Percentiles rank a stretch among this genome's conserved stretches.
Evolutionary conservation across 2,113 vertebrate genomes (phyloP).

Genomic region (Myotis lucifugus): DNA sequence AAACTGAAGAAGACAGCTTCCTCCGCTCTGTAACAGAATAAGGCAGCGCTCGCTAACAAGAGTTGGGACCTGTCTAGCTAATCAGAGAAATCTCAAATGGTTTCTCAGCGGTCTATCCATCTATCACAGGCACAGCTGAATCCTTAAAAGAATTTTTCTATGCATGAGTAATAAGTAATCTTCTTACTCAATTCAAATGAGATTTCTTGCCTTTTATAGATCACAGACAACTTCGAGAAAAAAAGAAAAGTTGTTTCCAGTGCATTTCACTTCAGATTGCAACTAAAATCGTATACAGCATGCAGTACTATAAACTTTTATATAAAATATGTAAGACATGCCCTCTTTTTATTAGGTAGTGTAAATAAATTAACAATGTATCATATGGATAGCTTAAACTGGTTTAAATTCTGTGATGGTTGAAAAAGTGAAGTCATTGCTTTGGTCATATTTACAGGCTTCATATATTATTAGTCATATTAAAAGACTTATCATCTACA

Average conservation of each 20-base stretch:
- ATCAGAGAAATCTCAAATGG: slow-evolving; percentile 60
- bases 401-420: not conserved
- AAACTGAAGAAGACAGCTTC: slow-evolving; percentile 60
- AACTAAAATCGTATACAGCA: not conserved
- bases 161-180: slow-evolving; percentile 55
- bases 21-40: slow-evolving; percentile 31
- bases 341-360: not conserved
- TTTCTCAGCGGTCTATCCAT: slow-evolving; percentile 49
- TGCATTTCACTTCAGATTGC: not conserved
- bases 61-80: slow-evolving; percentile 66
- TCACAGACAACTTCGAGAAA: slow-evolving; percentile 20
- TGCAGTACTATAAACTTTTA: not conserved
- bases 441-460: not conserved
- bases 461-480: not conserved
- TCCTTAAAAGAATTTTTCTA: not conserved
- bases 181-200: slow-evolving; percentile 68
- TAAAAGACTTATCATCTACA: not conserved
- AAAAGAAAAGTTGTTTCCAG: not conserved
- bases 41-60: slow-evolving; percentile 52
- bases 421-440: not conserved
- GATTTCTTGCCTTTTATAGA: slow-evolving; percentile 16
- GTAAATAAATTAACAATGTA: not conserved
- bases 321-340: not conserved
- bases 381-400: not conserved
- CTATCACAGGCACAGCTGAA: slow-evolving; percentile 32